Conservation (phyloP, 2,888 invertebrate species). For the Acheta domesticus region DNA sequence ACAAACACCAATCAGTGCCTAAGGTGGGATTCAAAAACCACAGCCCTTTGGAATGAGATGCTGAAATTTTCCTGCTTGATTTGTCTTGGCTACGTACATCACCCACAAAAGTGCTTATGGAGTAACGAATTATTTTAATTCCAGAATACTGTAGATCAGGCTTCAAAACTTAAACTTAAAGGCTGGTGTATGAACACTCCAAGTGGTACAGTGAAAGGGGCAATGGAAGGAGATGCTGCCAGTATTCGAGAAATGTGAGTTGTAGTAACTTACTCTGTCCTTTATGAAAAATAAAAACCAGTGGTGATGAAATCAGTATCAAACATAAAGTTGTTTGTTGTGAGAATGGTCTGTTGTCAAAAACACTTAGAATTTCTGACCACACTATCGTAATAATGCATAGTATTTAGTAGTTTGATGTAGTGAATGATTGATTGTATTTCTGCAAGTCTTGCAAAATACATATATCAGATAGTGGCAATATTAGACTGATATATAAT, state of each 20-base stretch:
- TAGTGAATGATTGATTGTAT: background rate
- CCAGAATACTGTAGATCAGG: constrained; percentile 64
- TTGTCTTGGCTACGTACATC: background rate
- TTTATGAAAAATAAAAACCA: background rate
- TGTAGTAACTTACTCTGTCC: background rate
- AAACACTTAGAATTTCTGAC: too few relatives aligned
- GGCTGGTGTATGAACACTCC: constrained; percentile 74
- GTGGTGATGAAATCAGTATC: background rate
- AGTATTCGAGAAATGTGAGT: constrained; percentile 59
- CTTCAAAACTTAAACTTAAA: constrained; percentile 58
- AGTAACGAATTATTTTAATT: background rate
- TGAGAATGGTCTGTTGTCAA: background rate
- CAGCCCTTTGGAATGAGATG: background rate
- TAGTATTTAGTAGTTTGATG: too few relatives aligned
- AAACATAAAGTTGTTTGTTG: background rate
- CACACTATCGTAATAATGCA: too few relatives aligned
- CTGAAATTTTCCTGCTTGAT: background rate
- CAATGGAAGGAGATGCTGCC: constrained; percentile 59
- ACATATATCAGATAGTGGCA: too few relatives aligned
- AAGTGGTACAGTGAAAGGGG: constrained; percentile 64
- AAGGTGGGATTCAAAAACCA: too few relatives aligned
- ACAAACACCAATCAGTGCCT: too few relatives aligned
- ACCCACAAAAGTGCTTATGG: background rate
- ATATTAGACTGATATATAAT: too few relatives aligned
- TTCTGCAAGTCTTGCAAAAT: background rate